These are phyloP conservation scores for Porites lobata DNA, from an alignment of 92 coral and sea anemone genomes.

Conservation along the genomic window DNA sequence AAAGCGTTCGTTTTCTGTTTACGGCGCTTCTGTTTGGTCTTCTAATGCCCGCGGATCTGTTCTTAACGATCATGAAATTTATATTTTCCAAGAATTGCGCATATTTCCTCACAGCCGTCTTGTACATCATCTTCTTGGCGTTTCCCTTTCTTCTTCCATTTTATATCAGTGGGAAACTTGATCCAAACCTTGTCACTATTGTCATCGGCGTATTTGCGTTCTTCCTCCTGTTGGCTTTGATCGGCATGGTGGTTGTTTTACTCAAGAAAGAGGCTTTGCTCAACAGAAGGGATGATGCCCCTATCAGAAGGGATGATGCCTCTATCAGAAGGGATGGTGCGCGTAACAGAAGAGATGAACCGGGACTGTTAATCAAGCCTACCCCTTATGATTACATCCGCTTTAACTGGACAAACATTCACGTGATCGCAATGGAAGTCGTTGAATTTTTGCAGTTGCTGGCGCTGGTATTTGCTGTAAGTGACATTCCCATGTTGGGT, in stretches of 20 bases:
- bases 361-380: conserved; percentile 72
- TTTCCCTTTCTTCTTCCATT: conserved; percentile 89
- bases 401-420: conserved; percentile 96
- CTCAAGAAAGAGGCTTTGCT: conserved; percentile 43
- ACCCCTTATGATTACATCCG: conserved; percentile 92
- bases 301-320: conserved; percentile 49
- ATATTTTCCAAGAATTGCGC: conserved; percentile 71
- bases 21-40: conserved; percentile 95
- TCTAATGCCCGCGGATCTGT: conserved; percentile 95
- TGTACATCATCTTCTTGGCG: conserved; percentile 79
- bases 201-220: conserved; percentile 82
- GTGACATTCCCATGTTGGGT: conserved; percentile 91
- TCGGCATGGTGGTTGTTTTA: conserved; percentile 73
- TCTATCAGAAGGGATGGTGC: conserved; percentile 16
- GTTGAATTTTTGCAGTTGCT: conserved; percentile 93
- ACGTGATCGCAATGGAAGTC: conserved; percentile 87
- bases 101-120: conserved; percentile 60
- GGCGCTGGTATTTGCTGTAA: conserved; percentile 86
- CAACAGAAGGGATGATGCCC: conserved; percentile 9
- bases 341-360: conserved; percentile 24
- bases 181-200: conserved; percentile 54
- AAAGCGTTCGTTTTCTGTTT: conserved; percentile 86
- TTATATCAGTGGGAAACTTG: conserved; percentile 70
- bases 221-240: conserved; percentile 66
- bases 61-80: conserved; percentile 84